Percentiles rank a stretch among this genome's conserved stretches.
Conservation (phyloP, 2,888 invertebrate genomes). For the Dasysyrphus albostriatus region DNA sequence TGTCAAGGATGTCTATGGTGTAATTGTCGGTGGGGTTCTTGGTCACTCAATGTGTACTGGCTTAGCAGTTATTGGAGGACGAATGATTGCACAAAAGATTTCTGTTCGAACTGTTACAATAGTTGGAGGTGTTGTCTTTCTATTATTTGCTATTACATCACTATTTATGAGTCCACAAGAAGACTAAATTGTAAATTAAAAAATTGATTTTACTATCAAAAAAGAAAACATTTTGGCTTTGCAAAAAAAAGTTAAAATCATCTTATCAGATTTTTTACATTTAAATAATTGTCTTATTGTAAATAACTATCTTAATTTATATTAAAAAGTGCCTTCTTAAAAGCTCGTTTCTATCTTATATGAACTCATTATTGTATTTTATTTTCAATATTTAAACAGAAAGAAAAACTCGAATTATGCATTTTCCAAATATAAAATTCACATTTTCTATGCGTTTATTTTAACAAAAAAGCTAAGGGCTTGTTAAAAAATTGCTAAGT, state of each 20-base stretch:
- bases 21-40: conserved; percentile 95
- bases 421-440: background rate
- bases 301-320: background rate
- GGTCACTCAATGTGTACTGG: conserved; percentile 99
- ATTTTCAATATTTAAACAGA: background rate
- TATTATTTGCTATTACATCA: conserved; percentile 96
- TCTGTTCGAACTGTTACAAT: conserved; percentile 99
- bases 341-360: background rate
- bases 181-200: conserved; percentile 50
- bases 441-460: background rate
- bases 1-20: conserved; percentile 93
- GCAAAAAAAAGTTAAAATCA: conserved; percentile 25
- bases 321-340: conserved; percentile 9
- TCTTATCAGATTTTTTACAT: background rate
- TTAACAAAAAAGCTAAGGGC: background rate
- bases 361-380: background rate
- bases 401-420: background rate
- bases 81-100: conserved; percentile 98
- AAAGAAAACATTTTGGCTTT: conserved; percentile 28
- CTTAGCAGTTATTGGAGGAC: conserved; percentile 97
- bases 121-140: conserved; percentile 97
- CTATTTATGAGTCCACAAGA: conserved; percentile 92
- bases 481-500: background rate
- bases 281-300: background rate
- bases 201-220: background rate